Evolutionary conservation across 2,113 vertebrate genomes (phyloP).

Genomic region (Eudorcas thomsonii): DNA sequence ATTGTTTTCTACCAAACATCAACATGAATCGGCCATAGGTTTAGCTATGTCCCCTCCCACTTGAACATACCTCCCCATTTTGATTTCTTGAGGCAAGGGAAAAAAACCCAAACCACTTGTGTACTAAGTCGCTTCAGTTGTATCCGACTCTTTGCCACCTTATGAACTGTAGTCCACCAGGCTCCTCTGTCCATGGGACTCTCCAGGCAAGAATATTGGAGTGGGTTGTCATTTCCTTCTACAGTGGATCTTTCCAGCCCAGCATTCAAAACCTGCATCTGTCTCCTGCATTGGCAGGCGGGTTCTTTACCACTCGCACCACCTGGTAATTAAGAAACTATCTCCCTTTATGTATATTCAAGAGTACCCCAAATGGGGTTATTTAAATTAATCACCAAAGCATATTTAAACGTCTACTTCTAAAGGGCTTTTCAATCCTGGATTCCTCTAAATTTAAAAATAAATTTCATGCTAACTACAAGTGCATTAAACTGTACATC

Average conservation of each 20-base stretch:
- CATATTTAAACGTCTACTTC: not conserved
- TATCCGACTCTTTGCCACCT: not conserved
- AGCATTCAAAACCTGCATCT: not conserved
- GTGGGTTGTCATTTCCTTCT: not conserved
- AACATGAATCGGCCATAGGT: not conserved
- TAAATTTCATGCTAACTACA: slow-evolving; percentile 21
- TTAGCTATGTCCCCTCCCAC: not conserved
- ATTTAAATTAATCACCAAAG: not conserved
- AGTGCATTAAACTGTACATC: not conserved
- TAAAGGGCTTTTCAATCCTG: not conserved
- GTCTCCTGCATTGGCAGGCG: not conserved
- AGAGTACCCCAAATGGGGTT: not conserved
- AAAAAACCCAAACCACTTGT: not conserved
- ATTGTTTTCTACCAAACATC: not conserved
- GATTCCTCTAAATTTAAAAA: slow-evolving; percentile 1
- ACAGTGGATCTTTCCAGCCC: not conserved
- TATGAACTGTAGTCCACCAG: not conserved
- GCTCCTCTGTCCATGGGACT: not conserved
- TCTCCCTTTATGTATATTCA: not conserved
- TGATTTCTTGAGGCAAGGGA: not conserved
- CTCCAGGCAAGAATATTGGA: not conserved
- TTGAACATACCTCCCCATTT: not conserved
- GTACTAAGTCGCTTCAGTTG: not conserved
- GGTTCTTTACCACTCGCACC: not conserved
- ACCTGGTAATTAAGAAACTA: not conserved